Evolutionary conservation across 2,113 vertebrate genomes (phyloP).

Genomic region (Rhinopomastus cyanomelas): DNA sequence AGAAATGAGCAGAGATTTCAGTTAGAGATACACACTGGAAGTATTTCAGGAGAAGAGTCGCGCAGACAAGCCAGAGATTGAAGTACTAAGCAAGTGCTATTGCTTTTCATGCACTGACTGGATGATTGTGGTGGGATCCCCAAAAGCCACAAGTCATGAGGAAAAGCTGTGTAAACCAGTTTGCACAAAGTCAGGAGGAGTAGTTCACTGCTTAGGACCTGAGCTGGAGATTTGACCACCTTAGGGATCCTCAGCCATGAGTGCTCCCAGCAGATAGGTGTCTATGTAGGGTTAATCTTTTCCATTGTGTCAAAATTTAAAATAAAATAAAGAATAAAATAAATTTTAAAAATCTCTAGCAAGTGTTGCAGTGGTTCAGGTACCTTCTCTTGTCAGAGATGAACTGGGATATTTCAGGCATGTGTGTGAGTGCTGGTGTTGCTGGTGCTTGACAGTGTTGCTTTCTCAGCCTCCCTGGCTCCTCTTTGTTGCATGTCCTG

Average conservation of each 20-base stretch:
- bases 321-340: neutral
- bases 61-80: neutral
- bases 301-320: neutral
- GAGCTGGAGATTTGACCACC: neutral
- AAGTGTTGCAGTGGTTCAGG: neutral
- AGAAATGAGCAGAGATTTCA: neutral
- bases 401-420: neutral
- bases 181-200: neutral
- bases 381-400: neutral
- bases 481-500: accelerated
- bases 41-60: neutral
- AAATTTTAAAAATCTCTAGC: neutral
- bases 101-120: neutral
- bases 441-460: neutral
- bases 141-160: neutral
- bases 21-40: neutral
- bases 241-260: neutral
- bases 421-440: neutral
- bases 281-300: neutral
- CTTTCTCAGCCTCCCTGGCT: neutral
- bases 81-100: neutral
- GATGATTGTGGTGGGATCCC: neutral
- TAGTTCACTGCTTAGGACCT: neutral
- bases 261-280: neutral
- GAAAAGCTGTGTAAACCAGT: neutral